Evolutionary conservation across 2,888 invertebrate species (phyloP), one percentile per base, ranked within the genome.

Genomic region (Drosophila paramelanica): DNA sequence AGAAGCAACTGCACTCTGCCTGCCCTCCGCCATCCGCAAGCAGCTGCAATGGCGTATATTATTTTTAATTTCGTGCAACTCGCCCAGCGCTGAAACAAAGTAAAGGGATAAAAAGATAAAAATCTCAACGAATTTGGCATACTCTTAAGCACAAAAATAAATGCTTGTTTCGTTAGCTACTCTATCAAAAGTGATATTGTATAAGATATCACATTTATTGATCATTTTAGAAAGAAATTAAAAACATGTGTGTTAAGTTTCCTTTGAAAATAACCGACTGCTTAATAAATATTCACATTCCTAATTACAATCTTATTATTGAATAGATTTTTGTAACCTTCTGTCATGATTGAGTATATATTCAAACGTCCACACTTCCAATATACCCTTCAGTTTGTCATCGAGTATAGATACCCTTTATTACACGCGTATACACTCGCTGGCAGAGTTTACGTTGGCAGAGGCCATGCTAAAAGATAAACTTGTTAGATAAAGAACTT

Each of bases 11-110:
- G 46, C 33, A 13, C 11, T 4, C 31, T 49, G 39, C 27, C 25
- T 27, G 8, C 39, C 31, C 31, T 23, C 41, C 31, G 3, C 41
- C 25, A 25, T 20, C 14, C n/a, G 13, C 3, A 6, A 33, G 11
- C 45, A 59, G 42, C 65, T 43, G 67, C 65, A 59, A 43, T 55
- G 67, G 56, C 61, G 60, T 64, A 60, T 60, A 66, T 67, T 83
- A 79, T 72, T 77, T 83, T 82, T 77, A 81, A 78, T 81, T 78
- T 72, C 56, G 47, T 67, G 75, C 56, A 59, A 74, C 65, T 68
- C 43, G 39, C 36, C 65, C 66, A 65, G 69, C 60, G 46, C 45
- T 49, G 57, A 62, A 25, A 38, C 39, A 60, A 55, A 36, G 55
- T 52, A 33, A 50, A 14, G 17, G 20, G 25, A 4, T 5, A 11